Percentiles rank a stretch among this genome's conserved stretches.
Evolutionary conservation across 2,888 invertebrate genomes (phyloP).

Genomic region (Mythimna albipuncta): DNA sequence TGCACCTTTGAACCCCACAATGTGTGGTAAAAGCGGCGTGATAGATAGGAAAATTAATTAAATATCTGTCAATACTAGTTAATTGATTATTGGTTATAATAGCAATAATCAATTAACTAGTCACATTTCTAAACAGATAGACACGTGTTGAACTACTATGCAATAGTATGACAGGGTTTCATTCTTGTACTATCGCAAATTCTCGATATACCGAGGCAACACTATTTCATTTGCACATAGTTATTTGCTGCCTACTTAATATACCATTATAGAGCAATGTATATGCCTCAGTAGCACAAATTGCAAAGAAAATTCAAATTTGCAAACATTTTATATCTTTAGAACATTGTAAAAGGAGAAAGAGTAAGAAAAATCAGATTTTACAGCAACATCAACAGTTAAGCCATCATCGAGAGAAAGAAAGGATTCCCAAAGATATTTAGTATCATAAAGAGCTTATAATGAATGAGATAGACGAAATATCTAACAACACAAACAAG

Average conservation of each 20-base stretch:
- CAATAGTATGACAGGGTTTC: slow-evolving; percentile 43
- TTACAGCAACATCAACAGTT: neutral
- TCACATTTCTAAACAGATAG: slow-evolving; percentile 22
- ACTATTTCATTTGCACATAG: slow-evolving; percentile 8
- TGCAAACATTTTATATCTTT: neutral
- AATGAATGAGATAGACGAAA: neutral
- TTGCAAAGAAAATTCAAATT: neutral
- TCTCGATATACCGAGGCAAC: slow-evolving; percentile 4
- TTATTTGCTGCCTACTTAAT: neutral
- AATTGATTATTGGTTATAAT: no score
- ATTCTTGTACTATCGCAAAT: slow-evolving; percentile 27
- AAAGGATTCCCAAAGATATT: neutral
- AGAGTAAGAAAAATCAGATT: neutral
- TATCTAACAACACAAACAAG: neutral
- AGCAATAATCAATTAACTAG: slow-evolving; percentile 33
- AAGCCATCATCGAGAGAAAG: neutral
- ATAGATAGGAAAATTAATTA: slow-evolving; percentile 31
- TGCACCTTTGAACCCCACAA: slow-evolving; percentile 33
- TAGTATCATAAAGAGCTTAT: neutral
- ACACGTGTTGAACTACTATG: slow-evolving; percentile 48
- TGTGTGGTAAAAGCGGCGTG: slow-evolving; percentile 16
- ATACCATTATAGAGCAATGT: neutral
- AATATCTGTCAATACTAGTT: slow-evolving; percentile 12
- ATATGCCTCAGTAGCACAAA: neutral
- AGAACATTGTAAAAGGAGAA: neutral